Percentiles rank a stretch among this genome's conserved stretches.
phyloP scores from a whole-genome alignment of 2,113 vertebrate species.

The Dicaeum eximium region DNA sequence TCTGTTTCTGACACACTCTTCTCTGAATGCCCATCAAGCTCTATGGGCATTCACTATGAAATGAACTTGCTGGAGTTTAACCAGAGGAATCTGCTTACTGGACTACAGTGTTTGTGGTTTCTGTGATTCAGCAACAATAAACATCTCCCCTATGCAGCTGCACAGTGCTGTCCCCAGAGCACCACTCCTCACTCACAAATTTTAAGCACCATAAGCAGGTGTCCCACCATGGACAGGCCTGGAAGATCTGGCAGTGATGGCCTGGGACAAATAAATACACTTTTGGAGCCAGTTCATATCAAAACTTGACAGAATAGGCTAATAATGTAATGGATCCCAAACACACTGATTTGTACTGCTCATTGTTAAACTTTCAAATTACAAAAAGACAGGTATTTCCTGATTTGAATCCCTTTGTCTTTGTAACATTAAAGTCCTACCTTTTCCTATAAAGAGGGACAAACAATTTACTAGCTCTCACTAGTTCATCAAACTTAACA shows the following conservation, averaged over 20 bases:
- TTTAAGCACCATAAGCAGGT: not conserved
- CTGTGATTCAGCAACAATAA: not conserved
- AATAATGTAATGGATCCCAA: not conserved
- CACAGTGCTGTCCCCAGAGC: not conserved
- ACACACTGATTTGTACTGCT: not conserved
- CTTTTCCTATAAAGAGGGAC: not conserved
- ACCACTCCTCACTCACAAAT: not conserved
- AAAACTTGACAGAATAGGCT: not conserved
- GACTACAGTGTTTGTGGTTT: not conserved
- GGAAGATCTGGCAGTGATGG: not conserved
- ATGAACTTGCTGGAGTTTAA: not conserved
- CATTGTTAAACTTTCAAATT: not conserved
- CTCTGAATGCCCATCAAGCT: not conserved
- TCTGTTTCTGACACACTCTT: not conserved
- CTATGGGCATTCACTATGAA: too few species aligned
- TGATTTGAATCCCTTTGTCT: not conserved
- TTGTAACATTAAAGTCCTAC: not conserved
- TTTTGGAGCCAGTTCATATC: not conserved
- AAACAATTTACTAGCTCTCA: not conserved
- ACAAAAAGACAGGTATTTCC: not conserved
- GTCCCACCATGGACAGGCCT: not conserved
- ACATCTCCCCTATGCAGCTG: not conserved
- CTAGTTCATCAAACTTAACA: not conserved
- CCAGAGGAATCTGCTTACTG: not conserved
- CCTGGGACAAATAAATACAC: not conserved